Percentiles rank a stretch among this genome's conserved stretches.
phyloP scores from a whole-genome alignment of 2,888 invertebrate species.

The Ophioninae sp. region DNA sequence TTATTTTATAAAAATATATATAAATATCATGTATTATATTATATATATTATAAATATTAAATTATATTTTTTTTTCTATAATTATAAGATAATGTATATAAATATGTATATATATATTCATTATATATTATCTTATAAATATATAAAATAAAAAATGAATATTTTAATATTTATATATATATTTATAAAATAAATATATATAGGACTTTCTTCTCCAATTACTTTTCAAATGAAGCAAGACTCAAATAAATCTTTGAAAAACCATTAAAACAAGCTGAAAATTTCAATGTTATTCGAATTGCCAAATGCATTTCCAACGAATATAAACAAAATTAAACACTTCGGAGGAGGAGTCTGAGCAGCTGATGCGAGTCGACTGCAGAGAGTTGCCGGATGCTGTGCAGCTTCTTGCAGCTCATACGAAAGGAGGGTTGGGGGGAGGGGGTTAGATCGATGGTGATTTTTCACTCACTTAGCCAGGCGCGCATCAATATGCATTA shows the following conservation, averaged over 20 bases:
- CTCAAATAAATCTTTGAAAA: not conserved
- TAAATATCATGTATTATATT: no score
- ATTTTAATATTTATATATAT: no score
- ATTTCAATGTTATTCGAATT: not conserved
- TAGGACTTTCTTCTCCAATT: no score
- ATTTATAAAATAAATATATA: no score
- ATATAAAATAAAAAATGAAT: no score
- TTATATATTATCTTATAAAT: no score
- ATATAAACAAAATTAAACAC: constrained; percentile 5
- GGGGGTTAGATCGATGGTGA: constrained; percentile 79
- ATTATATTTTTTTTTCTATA: no score
- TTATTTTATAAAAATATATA: no score
- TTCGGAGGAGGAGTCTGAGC: constrained; percentile 11
- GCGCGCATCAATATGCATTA: constrained; percentile 81
- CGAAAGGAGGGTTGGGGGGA: constrained; percentile 7
- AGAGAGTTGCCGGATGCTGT: constrained; percentile 60
- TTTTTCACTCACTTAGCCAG: constrained; percentile 81
- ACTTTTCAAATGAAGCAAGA: no score
- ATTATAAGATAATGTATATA: no score
- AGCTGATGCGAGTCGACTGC: constrained; percentile 45
- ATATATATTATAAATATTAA: no score
- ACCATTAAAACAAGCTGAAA: not conserved
- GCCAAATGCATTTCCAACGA: not conserved
- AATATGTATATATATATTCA: no score
- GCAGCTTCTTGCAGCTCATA: constrained; percentile 6